Evolutionary conservation across 2,113 vertebrate species (phyloP), one percentile per base, ranked within the genome.

Genomic region (Eonycteris spelaea): DNA sequence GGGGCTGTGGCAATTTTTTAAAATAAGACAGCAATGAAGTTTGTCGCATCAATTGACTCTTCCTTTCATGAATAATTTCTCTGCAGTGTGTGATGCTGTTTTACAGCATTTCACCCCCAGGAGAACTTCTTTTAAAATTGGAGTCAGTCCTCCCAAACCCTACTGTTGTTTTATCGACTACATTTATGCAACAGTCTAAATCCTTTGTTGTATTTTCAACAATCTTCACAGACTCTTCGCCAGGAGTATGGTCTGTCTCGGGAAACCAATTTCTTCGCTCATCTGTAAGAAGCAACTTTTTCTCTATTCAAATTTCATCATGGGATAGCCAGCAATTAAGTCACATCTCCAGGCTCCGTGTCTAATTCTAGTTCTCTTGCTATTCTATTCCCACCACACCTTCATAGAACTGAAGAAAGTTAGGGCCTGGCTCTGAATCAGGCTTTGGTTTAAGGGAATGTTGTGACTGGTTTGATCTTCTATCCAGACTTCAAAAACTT

Each of bases 231-330:
- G 45, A 30, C 7, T 77, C 74, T 45, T 45, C 38, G 7, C 38
- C 38, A 22, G 28, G 38, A 26, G 38, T 12, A 0, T 18, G 45
- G 11, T 19, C 55, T 10, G 0, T 19, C 79, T 61, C 1, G 0
- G 43, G 26, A 28, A 61, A 11, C 35, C 35, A 6, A 38, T 10
- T 12, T 63, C 79, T 61, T 21, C 33, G 16, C 79, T 83, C 79
- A 22, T 63, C 57, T 28, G 2, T 12, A 63, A 43, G 57, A 33
- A 83, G 11, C 38, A 33, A 1, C 38, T 7, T 12, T 11, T 61
- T 18, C 7, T 45, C 40, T 11, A 2, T 33, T 45, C 57, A 45
- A 14, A 26, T 43, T 19, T 21, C 35, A 82, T 12, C 35, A 18
- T 16, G 79, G 30, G 55, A 30, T 10, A 3, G 26, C 57, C 57